Conservation (phyloP, 2,888 invertebrate species). For the Spatulosminthurus flaviceps region DNA sequence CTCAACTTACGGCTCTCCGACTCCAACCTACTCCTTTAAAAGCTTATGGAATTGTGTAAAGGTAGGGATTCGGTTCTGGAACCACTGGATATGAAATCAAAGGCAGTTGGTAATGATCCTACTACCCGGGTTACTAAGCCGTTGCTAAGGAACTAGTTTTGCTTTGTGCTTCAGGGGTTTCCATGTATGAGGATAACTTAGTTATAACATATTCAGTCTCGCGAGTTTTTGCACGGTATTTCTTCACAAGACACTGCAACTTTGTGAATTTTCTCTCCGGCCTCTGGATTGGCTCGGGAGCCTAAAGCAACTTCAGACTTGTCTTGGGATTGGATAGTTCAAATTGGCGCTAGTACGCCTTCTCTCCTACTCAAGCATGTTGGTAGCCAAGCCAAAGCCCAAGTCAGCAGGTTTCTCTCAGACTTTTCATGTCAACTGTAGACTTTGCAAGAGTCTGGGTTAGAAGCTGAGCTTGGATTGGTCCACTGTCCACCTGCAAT, state of each 20-base stretch:
- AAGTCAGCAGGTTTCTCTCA: conserved; percentile 8
- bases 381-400: background rate
- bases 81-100: background rate
- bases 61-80: background rate
- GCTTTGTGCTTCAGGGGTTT: background rate
- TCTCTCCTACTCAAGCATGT: background rate
- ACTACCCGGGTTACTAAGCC: background rate
- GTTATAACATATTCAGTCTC: too few relatives aligned
- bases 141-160: conserved; percentile 41
- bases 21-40: background rate
- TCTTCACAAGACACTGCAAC: too few relatives aligned
- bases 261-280: background rate
- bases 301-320: too few relatives aligned
- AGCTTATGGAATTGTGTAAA: background rate
- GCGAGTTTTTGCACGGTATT: too few relatives aligned
- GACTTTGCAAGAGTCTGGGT: background rate
- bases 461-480: conserved; percentile 71
- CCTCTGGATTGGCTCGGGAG: background rate
- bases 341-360: background rate
- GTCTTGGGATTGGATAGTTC: background rate
- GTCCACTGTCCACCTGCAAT: conserved; percentile 84
- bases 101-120: background rate
- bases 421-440: background rate
- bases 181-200: background rate
- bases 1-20: background rate